Evolutionary conservation across 92 coral and sea anemone genomes (phyloP).

Genomic region (Anthopleura xanthogrammica): DNA sequence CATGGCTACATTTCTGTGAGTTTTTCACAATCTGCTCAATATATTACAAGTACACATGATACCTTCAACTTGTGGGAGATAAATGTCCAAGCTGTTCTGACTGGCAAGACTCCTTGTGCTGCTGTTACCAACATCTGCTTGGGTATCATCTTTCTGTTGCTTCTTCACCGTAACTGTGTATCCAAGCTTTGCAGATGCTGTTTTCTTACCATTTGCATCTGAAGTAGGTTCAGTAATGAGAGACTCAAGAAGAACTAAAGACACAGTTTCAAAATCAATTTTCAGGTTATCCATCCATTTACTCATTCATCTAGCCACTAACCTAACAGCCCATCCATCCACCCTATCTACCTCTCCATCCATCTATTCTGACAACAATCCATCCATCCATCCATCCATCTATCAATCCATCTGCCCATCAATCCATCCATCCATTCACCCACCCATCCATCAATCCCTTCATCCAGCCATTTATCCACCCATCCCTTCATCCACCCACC

Average conservation of each 20-base stretch:
- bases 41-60: not conserved
- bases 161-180: not conserved
- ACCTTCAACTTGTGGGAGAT: slow-evolving; percentile 73
- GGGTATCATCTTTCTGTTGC: slow-evolving; percentile 7
- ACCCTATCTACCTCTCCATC: too few species aligned
- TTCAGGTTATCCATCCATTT: not conserved
- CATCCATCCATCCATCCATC: too few species aligned
- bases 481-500: too few species aligned
- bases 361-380: too few species aligned
- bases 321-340: too few species aligned
- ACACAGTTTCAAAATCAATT: not conserved
- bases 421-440: too few species aligned
- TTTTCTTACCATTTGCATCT: not conserved
- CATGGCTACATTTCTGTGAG: too few species aligned
- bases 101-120: slow-evolving; percentile 54
- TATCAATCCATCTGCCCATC: too few species aligned
- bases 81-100: slow-evolving; percentile 72
- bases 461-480: too few species aligned
- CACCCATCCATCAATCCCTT: too few species aligned
- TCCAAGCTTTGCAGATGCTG: not conserved
- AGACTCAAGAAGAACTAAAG: not conserved
- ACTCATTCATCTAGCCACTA: not conserved
- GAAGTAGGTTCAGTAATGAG: not conserved
- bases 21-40: too few species aligned
- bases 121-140: slow-evolving; percentile 21